Conservation (phyloP, 2,888 invertebrate species). For the Silvanus unidentatus region DNA sequence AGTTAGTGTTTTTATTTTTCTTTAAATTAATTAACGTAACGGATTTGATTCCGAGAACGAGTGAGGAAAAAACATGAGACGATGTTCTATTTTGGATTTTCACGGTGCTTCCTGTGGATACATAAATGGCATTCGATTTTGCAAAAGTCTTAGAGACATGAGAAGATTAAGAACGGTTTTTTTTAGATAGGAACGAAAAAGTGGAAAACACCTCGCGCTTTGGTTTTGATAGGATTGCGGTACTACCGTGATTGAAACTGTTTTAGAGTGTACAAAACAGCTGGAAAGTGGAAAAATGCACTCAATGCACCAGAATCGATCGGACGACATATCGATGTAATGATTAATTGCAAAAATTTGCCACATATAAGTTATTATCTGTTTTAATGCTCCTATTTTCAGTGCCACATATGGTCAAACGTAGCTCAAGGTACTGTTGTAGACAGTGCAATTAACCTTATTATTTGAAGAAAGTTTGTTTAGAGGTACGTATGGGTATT, state of each 20-base stretch:
- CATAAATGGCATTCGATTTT: too few species aligned
- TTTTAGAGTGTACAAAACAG: too few species aligned
- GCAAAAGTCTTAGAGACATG: too few species aligned
- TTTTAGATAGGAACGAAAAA: too few species aligned
- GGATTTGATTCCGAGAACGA: background rate
- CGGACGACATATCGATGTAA: constrained; percentile 1
- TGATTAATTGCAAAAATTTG: constrained; percentile 3
- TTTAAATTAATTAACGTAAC: constrained; percentile 1
- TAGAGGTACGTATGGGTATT: background rate
- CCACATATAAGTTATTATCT: constrained; percentile 1
- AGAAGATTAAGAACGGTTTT: too few species aligned
- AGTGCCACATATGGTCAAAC: constrained; percentile 6
- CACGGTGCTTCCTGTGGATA: too few species aligned
- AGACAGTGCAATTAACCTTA: constrained; percentile 2
- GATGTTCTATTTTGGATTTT: too few species aligned
- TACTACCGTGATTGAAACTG: too few species aligned
- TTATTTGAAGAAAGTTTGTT: constrained; percentile 3
- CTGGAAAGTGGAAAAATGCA: too few species aligned
- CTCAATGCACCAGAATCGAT: background rate
- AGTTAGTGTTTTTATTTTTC: background rate
- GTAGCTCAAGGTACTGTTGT: constrained; percentile 5
- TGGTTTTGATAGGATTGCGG: too few species aligned
- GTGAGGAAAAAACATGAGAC: too few species aligned
- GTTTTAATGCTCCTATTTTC: constrained; percentile 2
- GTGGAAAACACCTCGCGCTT: too few species aligned